Base-by-base conservation (phyloP, 1,140 invertebrate species). In the Lutraria rhynchaena region DNA sequence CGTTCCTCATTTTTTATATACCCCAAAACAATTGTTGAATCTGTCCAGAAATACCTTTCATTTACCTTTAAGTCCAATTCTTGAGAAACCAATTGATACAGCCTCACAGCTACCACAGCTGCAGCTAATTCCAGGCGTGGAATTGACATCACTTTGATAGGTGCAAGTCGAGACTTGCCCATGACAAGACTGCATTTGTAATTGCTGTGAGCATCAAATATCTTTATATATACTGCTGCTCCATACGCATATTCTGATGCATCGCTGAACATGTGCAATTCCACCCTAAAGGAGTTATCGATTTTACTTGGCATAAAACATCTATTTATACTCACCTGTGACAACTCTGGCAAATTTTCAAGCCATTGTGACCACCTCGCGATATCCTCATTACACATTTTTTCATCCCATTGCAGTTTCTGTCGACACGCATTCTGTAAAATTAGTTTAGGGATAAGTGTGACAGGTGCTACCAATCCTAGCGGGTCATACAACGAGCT, bases 401-500 rank as follows among this genome's bases (percentile, higher is more conserved):
- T 13, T 13, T 85, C 83, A 78, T 85, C 83, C 83, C 83, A 89
- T 7, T 29, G 61, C 11, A 83, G 29, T n/a, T 58, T 61, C 11
- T 55, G 1, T 9, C 37, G 15, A 78, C 83, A 85, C 4, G 83
- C 19, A 13, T 75, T 55, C 29, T 86, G 76, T 24, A 75, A n/a
- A 27, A 83, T 61, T 19, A 73, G 24, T 53, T 74, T 82, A n/a
- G 57, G 69, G n/a, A 24, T 49, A 5, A 87, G 27, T n/a, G 49
- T 73, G 19, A 65, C 76, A 15, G 76, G 77, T 0, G 86, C 22
- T 7, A 71, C 60, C 24, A 85, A 53, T n/a, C 88, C 89, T 27
- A 88, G 65, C 0, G 88, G 89, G 58, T 90, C 89, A 73, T 80
- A 89, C 1, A 88, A 19, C 0, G 44, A 29, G 44, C 75, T 65